phyloP scores from a whole-genome alignment of 2,797 vertebrate genomes.

The Malacoraja senta region DNA sequence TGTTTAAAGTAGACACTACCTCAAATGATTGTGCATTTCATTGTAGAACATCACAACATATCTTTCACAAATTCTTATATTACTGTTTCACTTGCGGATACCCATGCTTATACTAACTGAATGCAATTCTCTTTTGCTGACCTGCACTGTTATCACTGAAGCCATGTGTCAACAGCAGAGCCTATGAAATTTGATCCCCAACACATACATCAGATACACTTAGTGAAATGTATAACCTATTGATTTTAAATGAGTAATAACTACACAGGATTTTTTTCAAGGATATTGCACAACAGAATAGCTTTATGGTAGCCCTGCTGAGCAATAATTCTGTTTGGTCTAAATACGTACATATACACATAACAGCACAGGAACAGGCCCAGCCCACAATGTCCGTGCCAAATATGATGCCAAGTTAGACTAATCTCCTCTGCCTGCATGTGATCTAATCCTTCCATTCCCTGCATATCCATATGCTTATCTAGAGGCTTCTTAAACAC shows the following conservation, averaged over 20 bases:
- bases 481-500: too few relatives aligned
- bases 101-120: not conserved
- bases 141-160: not conserved
- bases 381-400: too few relatives aligned
- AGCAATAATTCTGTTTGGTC: not conserved
- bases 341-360: not conserved
- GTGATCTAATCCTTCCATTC: too few relatives aligned
- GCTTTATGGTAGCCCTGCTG: not conserved
- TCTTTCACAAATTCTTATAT: not conserved
- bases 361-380: too few relatives aligned
- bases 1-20: not conserved
- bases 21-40: not conserved
- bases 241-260: not conserved
- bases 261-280: not conserved
- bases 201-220: not conserved
- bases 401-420: too few relatives aligned
- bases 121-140: not conserved
- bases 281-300: not conserved
- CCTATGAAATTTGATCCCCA: not conserved
- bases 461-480: too few relatives aligned
- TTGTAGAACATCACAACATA: not conserved
- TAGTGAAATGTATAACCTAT: not conserved
- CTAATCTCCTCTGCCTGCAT: too few relatives aligned
- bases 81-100: not conserved
- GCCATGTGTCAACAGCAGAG: not conserved